phyloP scores from a whole-genome alignment of 1,140 invertebrate species.

The Camponotus pennsylvanicus region DNA sequence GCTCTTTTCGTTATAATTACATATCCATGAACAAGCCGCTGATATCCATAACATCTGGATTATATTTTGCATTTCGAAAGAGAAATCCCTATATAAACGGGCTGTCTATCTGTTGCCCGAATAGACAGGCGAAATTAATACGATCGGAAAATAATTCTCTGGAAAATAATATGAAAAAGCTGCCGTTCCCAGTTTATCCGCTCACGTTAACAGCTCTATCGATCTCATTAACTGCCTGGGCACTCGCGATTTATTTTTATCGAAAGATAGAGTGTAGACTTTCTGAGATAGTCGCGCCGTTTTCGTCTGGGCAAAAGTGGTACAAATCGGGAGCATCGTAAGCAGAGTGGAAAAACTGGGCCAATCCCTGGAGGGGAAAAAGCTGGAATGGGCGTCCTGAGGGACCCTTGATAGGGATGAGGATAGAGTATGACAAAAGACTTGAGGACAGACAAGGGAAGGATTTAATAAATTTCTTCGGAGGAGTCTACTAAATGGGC shows the following conservation, averaged over 20 bases:
- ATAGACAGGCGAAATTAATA: conserved; percentile 50
- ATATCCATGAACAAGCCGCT: background rate
- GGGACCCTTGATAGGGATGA: conserved; percentile 27
- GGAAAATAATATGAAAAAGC: conserved; percentile 44
- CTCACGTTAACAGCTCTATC: conserved; percentile 54
- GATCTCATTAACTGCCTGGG: conserved; percentile 61
- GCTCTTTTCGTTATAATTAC: background rate
- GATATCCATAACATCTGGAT: background rate
- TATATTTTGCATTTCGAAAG: conserved; percentile 32
- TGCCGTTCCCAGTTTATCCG: background rate
- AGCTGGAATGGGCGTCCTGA: background rate
- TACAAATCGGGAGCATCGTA: conserved; percentile 56
- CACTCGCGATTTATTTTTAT: conserved; percentile 62
- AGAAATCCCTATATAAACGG: conserved; percentile 35
- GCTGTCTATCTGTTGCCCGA: conserved; percentile 30
- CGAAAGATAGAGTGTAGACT: conserved; percentile 32
- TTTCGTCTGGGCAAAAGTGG: conserved; percentile 55
- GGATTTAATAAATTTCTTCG: conserved; percentile 61
- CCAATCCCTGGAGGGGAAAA: conserved; percentile 48
- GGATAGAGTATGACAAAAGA: conserved; percentile 57
- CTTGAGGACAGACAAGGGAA: conserved; percentile 13
- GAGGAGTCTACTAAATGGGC: conserved; percentile 51
- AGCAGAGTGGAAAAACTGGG: conserved; percentile 55
- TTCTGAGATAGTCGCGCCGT: conserved; percentile 2
- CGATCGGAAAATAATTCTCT: conserved; percentile 21